Evolutionary conservation across 1,140 invertebrate genomes (phyloP), one percentile per base, ranked within the genome.

Genomic region (Metaphire vulgaris): DNA sequence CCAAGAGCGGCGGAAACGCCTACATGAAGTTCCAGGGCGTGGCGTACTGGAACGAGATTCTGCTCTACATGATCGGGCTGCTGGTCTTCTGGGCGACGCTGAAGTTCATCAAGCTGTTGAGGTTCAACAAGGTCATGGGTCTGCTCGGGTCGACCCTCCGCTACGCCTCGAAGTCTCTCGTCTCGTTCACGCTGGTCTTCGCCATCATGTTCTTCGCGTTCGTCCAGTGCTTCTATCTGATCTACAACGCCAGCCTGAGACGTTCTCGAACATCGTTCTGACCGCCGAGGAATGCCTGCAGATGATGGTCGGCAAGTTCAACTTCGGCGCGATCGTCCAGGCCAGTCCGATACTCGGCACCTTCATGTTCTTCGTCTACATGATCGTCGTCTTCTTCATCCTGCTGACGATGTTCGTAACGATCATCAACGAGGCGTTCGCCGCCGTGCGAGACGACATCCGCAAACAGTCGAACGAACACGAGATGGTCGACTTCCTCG

Each of bases 401-500:
- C 82, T 89, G 28, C 83, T 90, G 74, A 90, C 89, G 80, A 88
- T 89, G 81, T 88, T 89, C 80, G 81, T 90, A 21, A 89, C 88
- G 0, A 89, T 90, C 76, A 86, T 90, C 33, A 88, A 89, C 34
- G 86, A 87, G 68, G 85, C 87, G 0, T 89, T 89, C 81, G 80
- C 80, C 32, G 77, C 79, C 21, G 84, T 86, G n/a, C 79, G 83
- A 21, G 71, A 77, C 14, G 91, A 93, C 82, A 88, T 92, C 65
- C 85, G 87, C 15, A 86, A 87, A 31, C 87, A 90, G 77, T 86
- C 86, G 31, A 89, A 90, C 80, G 89, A 91, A 79, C 89, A 91
- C 82, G 89, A 91, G 81, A 89, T 91, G 79, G 87, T 88, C 1
- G 87, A 89, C 77, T 90, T 89, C 81, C 87, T 90, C 80, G 83